Percentiles rank a stretch among this genome's conserved stretches.
Evolutionary conservation across 2,113 vertebrate species (phyloP).

Genomic region (Pristiophorus japonicus): DNA sequence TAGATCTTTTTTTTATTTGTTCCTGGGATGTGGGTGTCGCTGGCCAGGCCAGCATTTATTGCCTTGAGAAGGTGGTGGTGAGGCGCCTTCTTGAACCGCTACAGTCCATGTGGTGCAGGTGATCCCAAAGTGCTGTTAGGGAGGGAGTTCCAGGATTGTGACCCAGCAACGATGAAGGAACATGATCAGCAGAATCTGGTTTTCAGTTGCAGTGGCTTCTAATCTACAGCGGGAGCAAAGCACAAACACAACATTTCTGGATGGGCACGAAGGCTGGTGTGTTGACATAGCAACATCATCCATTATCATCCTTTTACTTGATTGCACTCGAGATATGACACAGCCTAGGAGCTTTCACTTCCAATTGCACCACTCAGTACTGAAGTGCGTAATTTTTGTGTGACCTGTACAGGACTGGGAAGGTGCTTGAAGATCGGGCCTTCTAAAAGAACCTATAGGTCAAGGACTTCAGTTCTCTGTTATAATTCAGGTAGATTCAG

Average conservation of each 20-base stretch:
- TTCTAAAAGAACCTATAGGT: neutral
- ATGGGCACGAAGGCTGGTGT: neutral
- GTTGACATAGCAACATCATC: neutral
- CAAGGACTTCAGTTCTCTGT: neutral
- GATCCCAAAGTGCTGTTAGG: no score
- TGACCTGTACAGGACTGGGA: neutral
- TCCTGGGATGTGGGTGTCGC: no score
- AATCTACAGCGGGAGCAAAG: neutral
- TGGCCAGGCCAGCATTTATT: no score
- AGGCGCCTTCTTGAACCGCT: no score
- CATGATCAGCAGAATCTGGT: neutral
- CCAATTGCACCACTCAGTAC: neutral
- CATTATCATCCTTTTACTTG: neutral
- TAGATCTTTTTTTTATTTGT: no score
- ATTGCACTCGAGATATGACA: neutral
- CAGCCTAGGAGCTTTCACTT: neutral
- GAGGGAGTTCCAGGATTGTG: no score
- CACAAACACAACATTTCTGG: neutral
- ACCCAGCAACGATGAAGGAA: no score
- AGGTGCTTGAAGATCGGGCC: neutral
- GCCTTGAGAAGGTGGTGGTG: no score
- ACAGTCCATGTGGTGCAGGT: no score
- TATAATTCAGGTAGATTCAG: neutral
- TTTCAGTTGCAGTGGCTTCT: neutral
- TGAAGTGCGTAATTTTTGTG: neutral